Conservation (phyloP, 2,797 vertebrate species). For the Sebastes umbrosus region DNA sequence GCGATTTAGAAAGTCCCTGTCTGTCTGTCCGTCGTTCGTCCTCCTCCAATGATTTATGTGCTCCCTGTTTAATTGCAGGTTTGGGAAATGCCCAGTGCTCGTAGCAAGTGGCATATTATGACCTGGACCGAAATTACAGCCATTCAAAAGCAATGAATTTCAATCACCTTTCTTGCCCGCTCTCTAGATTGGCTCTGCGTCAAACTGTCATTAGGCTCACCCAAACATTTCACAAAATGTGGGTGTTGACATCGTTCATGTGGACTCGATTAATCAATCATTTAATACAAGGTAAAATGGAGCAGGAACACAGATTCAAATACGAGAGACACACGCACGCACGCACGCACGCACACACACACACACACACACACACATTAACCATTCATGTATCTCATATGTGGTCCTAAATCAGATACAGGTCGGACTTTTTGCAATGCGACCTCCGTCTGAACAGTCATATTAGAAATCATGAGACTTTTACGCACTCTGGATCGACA, state of each 20-base stretch:
- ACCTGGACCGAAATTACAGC: conserved; percentile 74
- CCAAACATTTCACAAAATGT: conserved; percentile 65
- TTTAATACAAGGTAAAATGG: conserved; percentile 55
- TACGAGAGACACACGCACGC: neutral
- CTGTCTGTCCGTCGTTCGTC: neutral
- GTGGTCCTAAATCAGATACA: neutral
- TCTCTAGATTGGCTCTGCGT: conserved; percentile 65
- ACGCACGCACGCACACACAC: neutral
- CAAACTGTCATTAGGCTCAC: conserved; percentile 55
- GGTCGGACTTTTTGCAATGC: neutral
- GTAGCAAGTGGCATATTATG: conserved; percentile 65
- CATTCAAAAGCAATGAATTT: conserved; percentile 80
- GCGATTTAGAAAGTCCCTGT: conserved; percentile 25
- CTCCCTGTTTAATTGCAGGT: conserved; percentile 69
- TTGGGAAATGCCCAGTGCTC: conserved; percentile 52
- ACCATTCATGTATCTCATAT: neutral
- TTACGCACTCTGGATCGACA: neutral
- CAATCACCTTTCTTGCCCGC: conserved; percentile 76
- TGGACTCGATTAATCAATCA: conserved; percentile 67
- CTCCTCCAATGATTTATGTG: conserved; percentile 42
- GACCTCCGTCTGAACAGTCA: neutral
- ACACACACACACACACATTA: neutral
- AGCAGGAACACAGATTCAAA: conserved; percentile 15
- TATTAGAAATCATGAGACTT: neutral
- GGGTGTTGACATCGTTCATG: conserved; percentile 61